Base-by-base conservation (phyloP, 2,888 invertebrate species). In the Ethmia dodecea region DNA sequence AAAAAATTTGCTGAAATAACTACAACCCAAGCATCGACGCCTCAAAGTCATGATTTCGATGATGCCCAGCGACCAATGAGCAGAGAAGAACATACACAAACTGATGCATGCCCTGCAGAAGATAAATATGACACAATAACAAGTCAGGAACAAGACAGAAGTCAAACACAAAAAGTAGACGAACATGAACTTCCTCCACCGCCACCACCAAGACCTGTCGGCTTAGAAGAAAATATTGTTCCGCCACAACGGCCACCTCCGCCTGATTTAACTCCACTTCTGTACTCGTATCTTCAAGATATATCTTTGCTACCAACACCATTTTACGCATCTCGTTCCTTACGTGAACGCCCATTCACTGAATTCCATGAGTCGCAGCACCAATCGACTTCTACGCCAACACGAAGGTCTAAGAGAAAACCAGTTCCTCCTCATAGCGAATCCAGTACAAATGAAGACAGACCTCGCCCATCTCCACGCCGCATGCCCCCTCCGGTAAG, bases 221-320 rank as follows among this genome's bases (percentile, higher is more conserved):
- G 43, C 31, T 45, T 53, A 9, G 78, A 79, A 6, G 79, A 74
- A 25, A 48, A 49, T 30, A 36, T 58, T 12, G 46, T 53, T 4
- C 73, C 78, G 33, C 83, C 86, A 20, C 76, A 79, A 45, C 69
- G 87, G 43, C 86, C 86, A 13, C 86, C 87, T n/a, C 76, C 81
- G 5, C 83, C 86, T 3, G 83, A 81, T 41, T 56, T 87, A 30
- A 75, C 81, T 28, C 86, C 88, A 1, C 65, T 86, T 31, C 56
- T 88, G 29, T 86, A 86, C 42, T 77, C 87, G 31, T 89, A 89
- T 53, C 62, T 89, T 33, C 89, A 89, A 53, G 86, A 87, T 32
- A 71, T 84, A 45, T 74, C 88, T 1, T 62, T 87, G 38, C 86
- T 89, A 10, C 81, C 89, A 1, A 51, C 78, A 6, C 52, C 84